Evolutionary conservation across 2,113 vertebrate genomes (phyloP).

Genomic region (Paedocypris sp.): DNA sequence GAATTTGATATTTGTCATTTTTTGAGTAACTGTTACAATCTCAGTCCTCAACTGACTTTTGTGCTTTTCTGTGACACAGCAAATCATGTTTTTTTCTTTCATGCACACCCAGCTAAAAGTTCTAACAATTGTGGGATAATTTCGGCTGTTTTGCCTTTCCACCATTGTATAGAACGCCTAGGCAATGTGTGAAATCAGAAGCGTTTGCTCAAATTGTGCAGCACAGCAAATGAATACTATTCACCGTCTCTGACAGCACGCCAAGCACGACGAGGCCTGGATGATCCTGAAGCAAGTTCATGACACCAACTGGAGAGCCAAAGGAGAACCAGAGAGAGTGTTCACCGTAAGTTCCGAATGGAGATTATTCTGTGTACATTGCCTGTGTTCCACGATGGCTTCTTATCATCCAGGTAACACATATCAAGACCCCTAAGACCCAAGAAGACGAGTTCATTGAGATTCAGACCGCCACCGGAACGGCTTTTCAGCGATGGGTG

Average conservation of each 20-base stretch:
- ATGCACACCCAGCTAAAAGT: too few relatives aligned
- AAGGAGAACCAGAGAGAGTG: conserved; percentile 84
- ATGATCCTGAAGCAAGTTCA: conserved; percentile 95
- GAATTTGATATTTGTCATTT: too few relatives aligned
- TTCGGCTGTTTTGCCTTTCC: too few relatives aligned
- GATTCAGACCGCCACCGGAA: conserved; percentile 86
- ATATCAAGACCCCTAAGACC: conserved; percentile 85
- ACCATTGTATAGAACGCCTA: too few relatives aligned
- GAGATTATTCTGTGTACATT: not conserved
- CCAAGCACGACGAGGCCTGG: conserved; percentile 93
- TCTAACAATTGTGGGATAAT: too few relatives aligned
- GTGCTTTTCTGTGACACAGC: too few relatives aligned
- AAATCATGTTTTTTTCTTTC: too few relatives aligned
- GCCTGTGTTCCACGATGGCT: not conserved
- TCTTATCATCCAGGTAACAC: conserved; percentile 66
- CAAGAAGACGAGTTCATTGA: conserved; percentile 91
- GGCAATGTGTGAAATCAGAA: too few relatives aligned
- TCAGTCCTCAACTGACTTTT: too few relatives aligned
- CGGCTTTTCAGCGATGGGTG: conserved; percentile 79
- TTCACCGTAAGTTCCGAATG: conserved; percentile 74
- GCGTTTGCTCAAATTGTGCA: too few relatives aligned
- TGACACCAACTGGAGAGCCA: conserved; percentile 92
- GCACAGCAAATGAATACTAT: too few relatives aligned
- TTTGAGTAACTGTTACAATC: too few relatives aligned
- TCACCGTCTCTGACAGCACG: conserved; percentile 63